Conservation (phyloP, 2,797 vertebrate genomes). For the Linurgus olivaceus region DNA sequence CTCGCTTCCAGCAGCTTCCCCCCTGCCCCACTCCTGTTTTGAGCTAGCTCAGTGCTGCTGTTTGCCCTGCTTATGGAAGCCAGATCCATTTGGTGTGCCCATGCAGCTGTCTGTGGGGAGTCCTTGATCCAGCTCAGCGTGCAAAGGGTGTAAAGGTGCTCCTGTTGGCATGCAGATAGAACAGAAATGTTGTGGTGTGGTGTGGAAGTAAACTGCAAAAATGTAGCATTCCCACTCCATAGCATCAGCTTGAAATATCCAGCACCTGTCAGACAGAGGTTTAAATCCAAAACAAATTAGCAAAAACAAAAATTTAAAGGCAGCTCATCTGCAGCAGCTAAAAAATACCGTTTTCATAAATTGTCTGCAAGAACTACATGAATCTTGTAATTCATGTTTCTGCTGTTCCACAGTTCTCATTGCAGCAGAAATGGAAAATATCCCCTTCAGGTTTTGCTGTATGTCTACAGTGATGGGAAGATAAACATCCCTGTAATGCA, state of each 20-base stretch:
- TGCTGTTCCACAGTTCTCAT: background rate
- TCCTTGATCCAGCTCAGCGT: background rate
- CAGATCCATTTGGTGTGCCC: background rate
- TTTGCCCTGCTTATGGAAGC: background rate
- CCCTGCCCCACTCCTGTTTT: background rate
- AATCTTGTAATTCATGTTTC: background rate
- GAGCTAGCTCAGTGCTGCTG: background rate
- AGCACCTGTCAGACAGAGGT: background rate
- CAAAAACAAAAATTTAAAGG: background rate
- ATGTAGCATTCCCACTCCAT: background rate
- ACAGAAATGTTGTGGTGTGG: background rate
- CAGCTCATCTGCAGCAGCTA: background rate
- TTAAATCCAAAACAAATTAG: background rate
- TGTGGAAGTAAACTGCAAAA: background rate
- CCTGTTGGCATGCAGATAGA: fast-evolving
- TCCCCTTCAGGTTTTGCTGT: background rate
- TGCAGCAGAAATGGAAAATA: constrained; percentile 1
- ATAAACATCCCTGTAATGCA: background rate
- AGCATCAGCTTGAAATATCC: background rate
- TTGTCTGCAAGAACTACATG: background rate
- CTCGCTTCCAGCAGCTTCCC: background rate
- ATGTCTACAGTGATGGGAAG: background rate
- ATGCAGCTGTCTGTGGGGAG: background rate
- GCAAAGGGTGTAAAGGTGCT: background rate
- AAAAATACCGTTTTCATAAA: background rate